phyloP scores from a whole-genome alignment of 1,140 invertebrate genomes.

The Holcopasites calliopsidis region DNA sequence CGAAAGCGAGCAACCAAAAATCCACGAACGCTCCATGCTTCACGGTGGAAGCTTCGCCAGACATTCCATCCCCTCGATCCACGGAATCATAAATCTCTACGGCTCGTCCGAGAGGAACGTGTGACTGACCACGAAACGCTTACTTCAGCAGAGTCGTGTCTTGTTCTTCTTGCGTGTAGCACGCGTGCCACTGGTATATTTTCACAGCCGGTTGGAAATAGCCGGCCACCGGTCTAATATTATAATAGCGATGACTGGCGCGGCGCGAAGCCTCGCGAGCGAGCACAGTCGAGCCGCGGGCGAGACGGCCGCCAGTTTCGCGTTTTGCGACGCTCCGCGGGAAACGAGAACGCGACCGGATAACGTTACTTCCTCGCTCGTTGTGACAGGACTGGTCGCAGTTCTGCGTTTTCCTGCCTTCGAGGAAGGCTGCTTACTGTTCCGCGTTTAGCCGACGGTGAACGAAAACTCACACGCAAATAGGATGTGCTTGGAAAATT shows the following conservation, averaged over 20 bases:
- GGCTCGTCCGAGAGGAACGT: slow-evolving; percentile 13
- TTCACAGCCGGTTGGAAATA: slow-evolving; percentile 77
- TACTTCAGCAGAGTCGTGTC: slow-evolving; percentile 40
- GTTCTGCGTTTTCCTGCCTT: slow-evolving; percentile 37
- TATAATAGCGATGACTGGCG: slow-evolving; percentile 74
- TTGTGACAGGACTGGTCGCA: slow-evolving; percentile 32
- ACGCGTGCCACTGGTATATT: slow-evolving; percentile 72
- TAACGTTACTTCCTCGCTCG: slow-evolving; percentile 53
- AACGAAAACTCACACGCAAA: too few relatives aligned
- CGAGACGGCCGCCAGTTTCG: slow-evolving; percentile 36
- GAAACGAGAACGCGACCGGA: slow-evolving; percentile 39
- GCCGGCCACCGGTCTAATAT: slow-evolving; percentile 74
- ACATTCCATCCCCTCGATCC: neutral
- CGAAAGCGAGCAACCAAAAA: neutral
- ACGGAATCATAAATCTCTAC: slow-evolving; percentile 26
- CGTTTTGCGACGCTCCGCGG: slow-evolving; percentile 41
- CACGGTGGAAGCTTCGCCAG: neutral
- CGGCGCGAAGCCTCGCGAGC: slow-evolving; percentile 34
- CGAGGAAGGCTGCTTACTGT: neutral
- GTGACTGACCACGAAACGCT: slow-evolving; percentile 55
- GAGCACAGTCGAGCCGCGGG: slow-evolving; percentile 20
- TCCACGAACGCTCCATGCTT: neutral
- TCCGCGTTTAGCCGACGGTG: too few relatives aligned
- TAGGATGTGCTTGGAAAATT: too few relatives aligned
- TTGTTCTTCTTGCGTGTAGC: slow-evolving; percentile 42